These are phyloP conservation scores for Plutomurus gul DNA, from an alignment of 1,140 invertebrate species.

Conservation along the genomic window DNA sequence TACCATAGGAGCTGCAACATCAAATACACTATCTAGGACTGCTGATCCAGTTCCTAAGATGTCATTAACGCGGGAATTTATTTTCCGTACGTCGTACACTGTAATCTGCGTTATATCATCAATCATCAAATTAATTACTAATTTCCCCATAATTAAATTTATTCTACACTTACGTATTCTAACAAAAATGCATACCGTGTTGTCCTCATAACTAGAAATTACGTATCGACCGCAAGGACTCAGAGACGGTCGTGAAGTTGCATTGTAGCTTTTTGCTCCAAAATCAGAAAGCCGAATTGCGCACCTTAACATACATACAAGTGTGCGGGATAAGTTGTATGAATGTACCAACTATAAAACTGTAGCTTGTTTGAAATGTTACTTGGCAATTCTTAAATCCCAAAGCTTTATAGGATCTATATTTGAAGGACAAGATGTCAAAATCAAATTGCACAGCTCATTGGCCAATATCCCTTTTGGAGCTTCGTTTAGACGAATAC, in stretches of 20 bases:
- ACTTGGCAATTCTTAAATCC: slow-evolving; percentile 48
- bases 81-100: slow-evolving; percentile 48
- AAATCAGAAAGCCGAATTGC: slow-evolving; percentile 41
- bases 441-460: slow-evolving; percentile 35
- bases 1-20: slow-evolving; percentile 33
- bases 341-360: background rate
- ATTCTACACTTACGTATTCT: background rate
- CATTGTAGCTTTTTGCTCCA: background rate
- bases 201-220: slow-evolving; percentile 46
- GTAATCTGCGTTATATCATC: too few species aligned
- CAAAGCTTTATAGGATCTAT: slow-evolving; percentile 48
- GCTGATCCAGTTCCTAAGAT: slow-evolving; percentile 5
- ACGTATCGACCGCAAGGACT: slow-evolving; percentile 50
- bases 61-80: slow-evolving; percentile 28
- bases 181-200: slow-evolving; percentile 30
- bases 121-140: background rate
- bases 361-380: background rate
- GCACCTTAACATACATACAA: slow-evolving; percentile 12
- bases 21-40: slow-evolving; percentile 45
- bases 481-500: slow-evolving; percentile 49
- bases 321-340: too few species aligned
- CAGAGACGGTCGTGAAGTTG: slow-evolving; percentile 39
- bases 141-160: background rate
- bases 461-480: slow-evolving; percentile 25
- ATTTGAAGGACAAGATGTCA: slow-evolving; percentile 35